Percentiles rank a stretch among this genome's conserved stretches.
Evolutionary conservation across 2,888 invertebrate genomes (phyloP).

Genomic region (Pheosia tremula): DNA sequence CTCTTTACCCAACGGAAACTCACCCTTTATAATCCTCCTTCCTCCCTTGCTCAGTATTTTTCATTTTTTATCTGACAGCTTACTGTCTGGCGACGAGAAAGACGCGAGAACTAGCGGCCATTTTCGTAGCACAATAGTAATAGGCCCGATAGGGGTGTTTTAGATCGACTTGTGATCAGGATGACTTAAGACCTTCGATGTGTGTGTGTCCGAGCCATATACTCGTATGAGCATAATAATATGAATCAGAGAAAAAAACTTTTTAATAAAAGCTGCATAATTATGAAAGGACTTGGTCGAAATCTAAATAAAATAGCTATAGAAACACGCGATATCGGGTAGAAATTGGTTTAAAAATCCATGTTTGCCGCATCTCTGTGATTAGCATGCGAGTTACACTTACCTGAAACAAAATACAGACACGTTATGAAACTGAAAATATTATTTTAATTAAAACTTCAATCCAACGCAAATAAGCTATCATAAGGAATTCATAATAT

Average conservation of each 20-base stretch:
- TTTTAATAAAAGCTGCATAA: no score
- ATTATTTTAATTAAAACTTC: slow-evolving; percentile 22
- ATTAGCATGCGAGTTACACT: slow-evolving; percentile 24
- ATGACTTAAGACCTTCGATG: not conserved
- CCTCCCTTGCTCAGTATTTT: slow-evolving; percentile 49
- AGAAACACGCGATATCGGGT: slow-evolving; percentile 25
- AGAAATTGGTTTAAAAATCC: slow-evolving; percentile 10
- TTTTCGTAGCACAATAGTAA: slow-evolving; percentile 21
- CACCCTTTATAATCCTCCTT: slow-evolving; percentile 38
- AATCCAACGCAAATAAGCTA: not conserved
- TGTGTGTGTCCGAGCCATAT: no score
- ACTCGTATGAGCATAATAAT: no score
- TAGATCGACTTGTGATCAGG: not conserved
- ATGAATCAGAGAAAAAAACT: no score
- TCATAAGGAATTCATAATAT: no score
- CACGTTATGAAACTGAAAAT: slow-evolving; percentile 20
- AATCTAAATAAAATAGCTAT: slow-evolving; percentile 1
- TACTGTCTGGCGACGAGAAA: slow-evolving; percentile 24
- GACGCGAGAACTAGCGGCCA: slow-evolving; percentile 28
- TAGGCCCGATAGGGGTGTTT: slow-evolving; percentile 6
- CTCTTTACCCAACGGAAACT: slow-evolving; percentile 48
- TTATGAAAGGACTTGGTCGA: not conserved
- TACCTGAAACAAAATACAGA: slow-evolving; percentile 49
- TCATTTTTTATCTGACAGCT: slow-evolving; percentile 53
- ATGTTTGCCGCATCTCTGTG: not conserved